Evolutionary conservation across 2,797 vertebrate species (phyloP), one percentile per base, ranked within the genome.

Genomic region (Labeo calbasu): DNA sequence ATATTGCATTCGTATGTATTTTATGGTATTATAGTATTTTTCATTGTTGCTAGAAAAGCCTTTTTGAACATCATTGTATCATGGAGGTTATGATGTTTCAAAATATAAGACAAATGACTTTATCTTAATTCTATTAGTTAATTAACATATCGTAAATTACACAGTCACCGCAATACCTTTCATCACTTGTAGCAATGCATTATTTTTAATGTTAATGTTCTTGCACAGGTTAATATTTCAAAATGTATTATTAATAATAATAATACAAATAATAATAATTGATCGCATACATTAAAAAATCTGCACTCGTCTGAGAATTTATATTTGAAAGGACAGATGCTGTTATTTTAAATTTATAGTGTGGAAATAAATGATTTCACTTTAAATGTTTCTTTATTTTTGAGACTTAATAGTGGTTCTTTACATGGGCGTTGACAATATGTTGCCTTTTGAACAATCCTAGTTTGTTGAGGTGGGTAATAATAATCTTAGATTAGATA

Each of bases 401-500:
- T 59, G 2, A 28, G 32, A 10, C 19, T 72, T 59, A 8, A 32
- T 4, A 28, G 68, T 25, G 4, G 25, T 75, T 83, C 21, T 23
- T 40, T 28, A 23, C 5, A 43, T 23, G 81, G 71, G 59, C 10
- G 79, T 69, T 55, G 79, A 21, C n/a, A 0, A 17, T 23, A 2
- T 76, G 32, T 55, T 83, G 81, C 76, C 81, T 59, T 51, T 53
- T 70, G 66, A 78, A 48, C 17, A 5, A 72, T 61, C 57, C 8
- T 2, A 13, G 68, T n/a, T 23, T n/a, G 59, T 82, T 76, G n/a
- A 82, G 77, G 32, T 40, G 66, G 5, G n/a, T 46, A 40, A 46
- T 53, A 6, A 73, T 68, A 55, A 48, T 25, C 23, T 15, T 43
- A 82, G 77, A 88, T 88, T 63, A 86, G 87, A 89, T 89, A 84